Evolutionary conservation across 2,113 vertebrate genomes (phyloP).

Genomic region (Nyctibius bracteatus): DNA sequence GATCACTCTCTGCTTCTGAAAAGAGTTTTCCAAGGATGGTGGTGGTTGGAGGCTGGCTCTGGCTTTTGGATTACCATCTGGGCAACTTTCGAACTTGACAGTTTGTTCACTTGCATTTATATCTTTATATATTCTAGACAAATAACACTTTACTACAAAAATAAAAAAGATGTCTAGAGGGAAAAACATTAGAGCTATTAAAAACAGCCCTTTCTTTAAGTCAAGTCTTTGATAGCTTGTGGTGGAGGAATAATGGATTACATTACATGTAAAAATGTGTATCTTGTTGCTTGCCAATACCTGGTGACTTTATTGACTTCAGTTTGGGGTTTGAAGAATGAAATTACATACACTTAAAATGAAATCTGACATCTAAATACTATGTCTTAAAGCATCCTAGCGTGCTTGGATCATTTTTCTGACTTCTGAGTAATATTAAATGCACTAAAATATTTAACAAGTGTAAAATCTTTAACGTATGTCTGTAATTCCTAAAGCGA

Average conservation of each 20-base stretch:
- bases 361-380: neutral
- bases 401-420: neutral
- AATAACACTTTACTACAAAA: neutral
- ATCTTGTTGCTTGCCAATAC: neutral
- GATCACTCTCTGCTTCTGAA: neutral
- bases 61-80: neutral
- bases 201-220: neutral
- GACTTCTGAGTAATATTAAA: slow-evolving; percentile 33
- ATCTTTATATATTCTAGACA: neutral
- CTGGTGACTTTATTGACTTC: slow-evolving; percentile 25
- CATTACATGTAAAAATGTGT: neutral
- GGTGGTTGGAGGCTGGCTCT: neutral
- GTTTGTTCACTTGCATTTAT: neutral
- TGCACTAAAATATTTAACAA: slow-evolving; percentile 57
- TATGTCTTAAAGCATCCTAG: neutral
- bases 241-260: neutral
- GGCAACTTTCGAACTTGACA: neutral
- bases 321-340: neutral
- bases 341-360: slow-evolving; percentile 18
- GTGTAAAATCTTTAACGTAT: slow-evolving; percentile 42
- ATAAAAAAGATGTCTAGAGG: neutral
- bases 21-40: neutral
- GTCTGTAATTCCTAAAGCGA: slow-evolving; percentile 40
- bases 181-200: neutral
- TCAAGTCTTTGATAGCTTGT: neutral